phyloP scores from a whole-genome alignment of 2,113 vertebrate species.

The Clinocottus analis region DNA sequence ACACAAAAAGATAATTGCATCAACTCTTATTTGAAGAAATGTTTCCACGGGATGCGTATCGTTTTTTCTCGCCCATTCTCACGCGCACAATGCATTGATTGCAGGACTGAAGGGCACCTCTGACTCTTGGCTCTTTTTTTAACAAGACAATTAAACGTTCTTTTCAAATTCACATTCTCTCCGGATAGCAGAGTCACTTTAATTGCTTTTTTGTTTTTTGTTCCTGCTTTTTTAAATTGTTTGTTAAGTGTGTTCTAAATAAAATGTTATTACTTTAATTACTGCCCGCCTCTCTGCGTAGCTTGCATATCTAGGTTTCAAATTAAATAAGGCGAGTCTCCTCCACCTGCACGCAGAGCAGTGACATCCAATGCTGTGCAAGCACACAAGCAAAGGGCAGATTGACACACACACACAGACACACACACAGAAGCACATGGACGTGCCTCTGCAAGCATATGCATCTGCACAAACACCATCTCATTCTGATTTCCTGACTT shows the following conservation, averaged over 20 bases:
- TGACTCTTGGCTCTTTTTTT: slow-evolving; percentile 37
- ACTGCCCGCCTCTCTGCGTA: slow-evolving; percentile 14
- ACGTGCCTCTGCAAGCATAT: slow-evolving; percentile 32
- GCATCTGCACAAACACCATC: slow-evolving; percentile 36
- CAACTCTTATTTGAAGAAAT: slow-evolving; percentile 28
- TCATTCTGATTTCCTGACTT: slow-evolving; percentile 32
- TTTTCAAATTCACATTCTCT: slow-evolving; percentile 33
- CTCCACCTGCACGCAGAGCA: slow-evolving; percentile 14
- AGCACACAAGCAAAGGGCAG: slow-evolving; percentile 40
- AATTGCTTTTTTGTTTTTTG: slow-evolving; percentile 57
- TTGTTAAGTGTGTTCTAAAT: slow-evolving; percentile 55
- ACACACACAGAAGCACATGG: slow-evolving; percentile 14
- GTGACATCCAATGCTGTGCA: slow-evolving; percentile 10
- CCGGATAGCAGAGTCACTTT: slow-evolving; percentile 8
- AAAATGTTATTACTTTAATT: slow-evolving; percentile 55
- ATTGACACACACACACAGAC: slow-evolving; percentile 17
- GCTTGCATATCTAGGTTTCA: slow-evolving; percentile 38
- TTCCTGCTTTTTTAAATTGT: slow-evolving; percentile 56
- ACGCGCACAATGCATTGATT: slow-evolving; percentile 7
- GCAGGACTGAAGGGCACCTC: slow-evolving; percentile 40
- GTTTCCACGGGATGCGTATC: slow-evolving; percentile 31
- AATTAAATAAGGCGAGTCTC: slow-evolving; percentile 25
- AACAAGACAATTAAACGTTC: slow-evolving; percentile 58
- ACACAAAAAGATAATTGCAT: slow-evolving; percentile 43
- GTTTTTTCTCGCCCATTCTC: not conserved